Conservation (phyloP, 2,797 vertebrate species). For the Spheniscus humboldti region DNA sequence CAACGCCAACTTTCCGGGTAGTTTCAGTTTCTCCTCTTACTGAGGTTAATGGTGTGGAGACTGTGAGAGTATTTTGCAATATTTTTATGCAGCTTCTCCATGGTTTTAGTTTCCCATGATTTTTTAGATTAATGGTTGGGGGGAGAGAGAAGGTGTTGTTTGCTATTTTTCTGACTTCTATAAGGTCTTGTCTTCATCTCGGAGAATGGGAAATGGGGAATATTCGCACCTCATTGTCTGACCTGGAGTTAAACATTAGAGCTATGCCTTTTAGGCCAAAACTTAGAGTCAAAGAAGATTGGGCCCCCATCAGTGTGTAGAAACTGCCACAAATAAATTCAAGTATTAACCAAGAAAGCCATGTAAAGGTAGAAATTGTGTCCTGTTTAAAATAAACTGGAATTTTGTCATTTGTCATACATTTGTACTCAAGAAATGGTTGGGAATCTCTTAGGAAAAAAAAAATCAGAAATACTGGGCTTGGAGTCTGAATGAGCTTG, state of each 20-base stretch:
- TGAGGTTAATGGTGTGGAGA: neutral
- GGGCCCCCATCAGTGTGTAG: neutral
- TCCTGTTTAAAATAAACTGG: neutral
- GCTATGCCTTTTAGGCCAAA: neutral
- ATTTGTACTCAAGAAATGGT: neutral
- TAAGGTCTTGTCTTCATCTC: neutral
- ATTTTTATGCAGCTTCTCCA: neutral
- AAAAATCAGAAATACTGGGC: neutral
- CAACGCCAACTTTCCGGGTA: neutral
- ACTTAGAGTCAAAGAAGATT: neutral
- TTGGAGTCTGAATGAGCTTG: neutral
- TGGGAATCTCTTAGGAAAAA: neutral
- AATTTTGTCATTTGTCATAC: neutral
- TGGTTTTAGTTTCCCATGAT: neutral
- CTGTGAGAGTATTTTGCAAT: neutral
- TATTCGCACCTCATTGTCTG: neutral
- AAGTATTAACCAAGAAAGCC: neutral
- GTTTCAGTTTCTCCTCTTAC: neutral
- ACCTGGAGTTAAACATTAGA: neutral
- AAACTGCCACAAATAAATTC: neutral
- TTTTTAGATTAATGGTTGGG: neutral
- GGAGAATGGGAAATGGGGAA: neutral
- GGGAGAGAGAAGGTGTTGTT: rapidly evolving
- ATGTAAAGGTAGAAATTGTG: neutral
- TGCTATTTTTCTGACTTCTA: neutral